These are phyloP conservation scores for Heliconius aoede DNA, from an alignment of 2,888 invertebrate species.

Conservation along the genomic window DNA sequence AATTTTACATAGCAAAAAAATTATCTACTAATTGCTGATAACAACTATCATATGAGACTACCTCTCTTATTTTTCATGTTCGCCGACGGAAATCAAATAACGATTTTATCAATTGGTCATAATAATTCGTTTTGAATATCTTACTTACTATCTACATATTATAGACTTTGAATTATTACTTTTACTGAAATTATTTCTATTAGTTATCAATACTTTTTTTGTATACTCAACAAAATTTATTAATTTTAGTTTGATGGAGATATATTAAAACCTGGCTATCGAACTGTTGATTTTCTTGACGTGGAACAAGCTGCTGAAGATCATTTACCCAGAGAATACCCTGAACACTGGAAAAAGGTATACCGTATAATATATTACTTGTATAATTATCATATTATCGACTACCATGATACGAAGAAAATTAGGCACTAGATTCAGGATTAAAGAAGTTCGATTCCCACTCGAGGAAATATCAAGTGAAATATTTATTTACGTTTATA, in stretches of 20 bases:
- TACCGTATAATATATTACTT: too few species aligned
- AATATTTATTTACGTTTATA: too few species aligned
- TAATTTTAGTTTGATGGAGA: slow-evolving; percentile 72
- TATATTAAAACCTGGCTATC: slow-evolving; percentile 75
- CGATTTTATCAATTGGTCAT: background rate
- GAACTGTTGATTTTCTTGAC: slow-evolving; percentile 76
- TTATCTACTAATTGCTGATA: background rate
- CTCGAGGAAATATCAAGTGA: too few species aligned
- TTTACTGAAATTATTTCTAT: background rate
- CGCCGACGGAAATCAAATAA: background rate
- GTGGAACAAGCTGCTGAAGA: slow-evolving; percentile 69
- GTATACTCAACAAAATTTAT: background rate
- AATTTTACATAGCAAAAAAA: background rate
- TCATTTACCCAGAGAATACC: slow-evolving; percentile 66
- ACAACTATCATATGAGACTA: background rate
- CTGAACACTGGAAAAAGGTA: slow-evolving; percentile 72
- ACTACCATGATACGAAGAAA: too few species aligned
- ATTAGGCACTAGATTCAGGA: too few species aligned
- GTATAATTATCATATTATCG: too few species aligned
- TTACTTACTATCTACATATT: background rate
- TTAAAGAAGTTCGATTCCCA: too few species aligned
- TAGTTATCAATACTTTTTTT: background rate
- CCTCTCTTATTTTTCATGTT: background rate
- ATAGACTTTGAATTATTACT: background rate
- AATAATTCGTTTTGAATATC: background rate